Percentiles rank a stretch among this genome's conserved stretches.
phyloP scores from a whole-genome alignment of 1,140 invertebrate species.

The Bombus confusus region DNA sequence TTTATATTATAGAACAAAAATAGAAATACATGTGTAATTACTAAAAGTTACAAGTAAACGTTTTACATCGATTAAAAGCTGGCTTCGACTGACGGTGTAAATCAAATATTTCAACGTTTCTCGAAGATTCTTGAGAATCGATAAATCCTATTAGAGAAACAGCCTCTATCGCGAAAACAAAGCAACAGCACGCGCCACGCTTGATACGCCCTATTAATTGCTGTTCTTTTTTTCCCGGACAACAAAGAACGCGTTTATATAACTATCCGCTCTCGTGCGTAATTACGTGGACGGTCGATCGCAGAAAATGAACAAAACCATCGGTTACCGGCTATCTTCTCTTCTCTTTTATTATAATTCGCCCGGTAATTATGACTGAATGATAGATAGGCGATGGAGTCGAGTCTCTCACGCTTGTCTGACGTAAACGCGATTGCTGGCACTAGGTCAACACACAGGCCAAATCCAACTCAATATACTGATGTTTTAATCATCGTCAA shows the following conservation, averaged over 20 bases:
- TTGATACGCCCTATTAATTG: slow-evolving; percentile 27
- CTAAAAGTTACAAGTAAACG: too few relatives aligned
- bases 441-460: slow-evolving; percentile 6
- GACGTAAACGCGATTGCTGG: neutral
- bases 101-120: neutral
- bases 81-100: neutral
- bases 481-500: slow-evolving; percentile 11
- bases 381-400: neutral
- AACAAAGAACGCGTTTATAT: slow-evolving; percentile 31
- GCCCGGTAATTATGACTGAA: slow-evolving; percentile 4
- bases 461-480: neutral
- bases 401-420: slow-evolving; percentile 6
- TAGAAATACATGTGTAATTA: too few relatives aligned
- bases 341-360: slow-evolving; percentile 19
- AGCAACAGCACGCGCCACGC: too few relatives aligned
- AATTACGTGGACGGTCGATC: slow-evolving; percentile 20
- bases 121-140: neutral
- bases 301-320: slow-evolving; percentile 20
- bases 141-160: neutral
- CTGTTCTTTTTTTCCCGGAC: neutral
- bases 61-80: too few relatives aligned
- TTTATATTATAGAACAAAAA: too few relatives aligned
- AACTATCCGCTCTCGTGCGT: slow-evolving; percentile 21
- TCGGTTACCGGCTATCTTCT: neutral
- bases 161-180: neutral